A percentile compares a stretch with the other conserved stretches of the same genome.
Evolutionary conservation across 1,140 invertebrate genomes (phyloP).

Genomic region (Eumaeus atala): DNA sequence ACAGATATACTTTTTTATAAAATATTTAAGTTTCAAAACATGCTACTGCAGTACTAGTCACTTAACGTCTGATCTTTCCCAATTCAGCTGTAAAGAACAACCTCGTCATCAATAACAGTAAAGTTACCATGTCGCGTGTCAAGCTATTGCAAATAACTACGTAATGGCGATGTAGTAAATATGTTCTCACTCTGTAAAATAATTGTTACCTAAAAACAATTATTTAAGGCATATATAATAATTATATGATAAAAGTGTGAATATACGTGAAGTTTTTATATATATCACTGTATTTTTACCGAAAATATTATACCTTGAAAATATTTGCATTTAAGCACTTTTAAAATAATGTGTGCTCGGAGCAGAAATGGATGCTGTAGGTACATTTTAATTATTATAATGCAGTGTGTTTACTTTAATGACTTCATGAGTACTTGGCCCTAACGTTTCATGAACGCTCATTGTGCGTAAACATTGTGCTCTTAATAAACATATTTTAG

Average conservation of each 20-base stretch:
- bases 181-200: no score
- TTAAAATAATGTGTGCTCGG: constrained; percentile 25
- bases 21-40: no score
- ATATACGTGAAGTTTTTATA: constrained; percentile 17
- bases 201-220: no score
- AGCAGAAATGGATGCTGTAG: constrained; percentile 61
- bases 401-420: constrained; percentile 16
- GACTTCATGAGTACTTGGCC: constrained; percentile 26
- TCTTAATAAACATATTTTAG: constrained; percentile 65
- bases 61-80: no score
- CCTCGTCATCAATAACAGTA: no score
- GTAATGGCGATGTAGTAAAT: no score
- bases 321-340: constrained; percentile 40
- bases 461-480: constrained; percentile 68
- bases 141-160: no score
- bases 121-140: no score
- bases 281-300: constrained; percentile 2
- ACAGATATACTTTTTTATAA: no score
- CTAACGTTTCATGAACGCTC: constrained; percentile 54
- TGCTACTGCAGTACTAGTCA: no score
- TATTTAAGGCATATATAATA: no score
- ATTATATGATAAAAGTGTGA: constrained; percentile 29
- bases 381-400: constrained; percentile 20
- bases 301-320: constrained; percentile 16
- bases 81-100: no score